phyloP scores from a whole-genome alignment of 2,797 vertebrate species.

The Cirrhinus molitorella region DNA sequence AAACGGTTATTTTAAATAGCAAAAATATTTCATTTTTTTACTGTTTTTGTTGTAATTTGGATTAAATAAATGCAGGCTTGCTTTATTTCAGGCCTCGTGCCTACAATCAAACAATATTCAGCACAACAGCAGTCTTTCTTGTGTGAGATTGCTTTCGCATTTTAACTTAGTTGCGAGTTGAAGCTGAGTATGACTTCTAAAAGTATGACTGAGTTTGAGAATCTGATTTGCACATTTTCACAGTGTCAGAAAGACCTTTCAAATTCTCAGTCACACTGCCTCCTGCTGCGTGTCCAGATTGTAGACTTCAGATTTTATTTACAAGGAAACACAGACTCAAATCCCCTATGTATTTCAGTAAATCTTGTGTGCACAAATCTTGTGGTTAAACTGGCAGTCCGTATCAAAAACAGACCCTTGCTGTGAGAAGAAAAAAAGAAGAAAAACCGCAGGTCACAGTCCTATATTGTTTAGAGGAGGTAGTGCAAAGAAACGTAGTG shows the following conservation, averaged over 20 bases:
- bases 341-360: constrained; percentile 12
- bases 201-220: constrained; percentile 19
- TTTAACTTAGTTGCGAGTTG: not conserved
- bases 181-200: constrained; percentile 23
- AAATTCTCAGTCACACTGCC: constrained; percentile 25
- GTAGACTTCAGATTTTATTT: constrained; percentile 22
- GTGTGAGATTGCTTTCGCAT: constrained; percentile 1
- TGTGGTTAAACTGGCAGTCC: not conserved
- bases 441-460: not conserved
- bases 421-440: not conserved
- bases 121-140: not conserved
- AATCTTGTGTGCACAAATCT: not conserved
- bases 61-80: too few relatives aligned
- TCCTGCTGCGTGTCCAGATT: constrained; percentile 35
- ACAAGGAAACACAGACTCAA: not conserved
- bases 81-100: not conserved
- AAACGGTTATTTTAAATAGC: too few relatives aligned
- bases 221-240: constrained; percentile 25
- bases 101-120: not conserved
- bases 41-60: too few relatives aligned
- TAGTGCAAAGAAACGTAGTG: not conserved
- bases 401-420: constrained; percentile 12
- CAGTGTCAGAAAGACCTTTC: constrained; percentile 34
- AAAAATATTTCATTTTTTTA: too few relatives aligned
- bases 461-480: not conserved